Evolutionary conservation across 2,113 vertebrate genomes (phyloP), one percentile per base, ranked within the genome.

Genomic region (Pseudonaja textilis): DNA sequence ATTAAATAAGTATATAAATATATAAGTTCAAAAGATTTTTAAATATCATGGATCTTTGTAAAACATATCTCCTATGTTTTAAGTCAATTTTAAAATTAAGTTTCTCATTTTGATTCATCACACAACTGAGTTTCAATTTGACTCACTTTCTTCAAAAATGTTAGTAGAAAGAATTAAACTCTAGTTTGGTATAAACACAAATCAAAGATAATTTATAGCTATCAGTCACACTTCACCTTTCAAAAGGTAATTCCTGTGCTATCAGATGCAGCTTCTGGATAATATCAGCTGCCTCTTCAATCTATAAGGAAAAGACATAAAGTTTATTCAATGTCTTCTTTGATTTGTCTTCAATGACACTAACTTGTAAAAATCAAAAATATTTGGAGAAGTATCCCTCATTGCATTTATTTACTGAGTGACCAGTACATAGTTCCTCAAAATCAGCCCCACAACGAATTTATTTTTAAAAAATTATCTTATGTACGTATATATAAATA

Each of bases 211-310:
- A 42, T 20, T 87, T 85, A 61, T 57, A 95, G 50, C 85, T 90
- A 45, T 89, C 92, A 93, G 52, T 89, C 89, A 87, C 0, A 94
- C 95, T 96, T 97, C 97, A 98, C 99, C 99, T 99, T 98, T 99
- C 99, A 97, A 99, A 99, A 89, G 99, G 99, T 97, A 99, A 98
- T 95, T 99, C 99, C 96, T 99, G 99, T 91, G 99, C 99, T 94
- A 99, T 99, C 97, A 99, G 98, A 96, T 99, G 99, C 94, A 99
- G 98, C 96, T 99, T 99, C 97, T 99, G 99, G 98, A 99, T 99
- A 96, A 99, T 99, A 97, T 99, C 99, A 96, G 99, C 99, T 96
- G 99, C 99, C 94, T 99, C 99, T 97, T 99, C 99, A 98, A 99
- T 99, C 99, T 99, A 97, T 94, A 87, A 90, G 93, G 93, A 34